phyloP scores from a whole-genome alignment of 2,888 invertebrate genomes.

The Ectemnius lituratus region DNA sequence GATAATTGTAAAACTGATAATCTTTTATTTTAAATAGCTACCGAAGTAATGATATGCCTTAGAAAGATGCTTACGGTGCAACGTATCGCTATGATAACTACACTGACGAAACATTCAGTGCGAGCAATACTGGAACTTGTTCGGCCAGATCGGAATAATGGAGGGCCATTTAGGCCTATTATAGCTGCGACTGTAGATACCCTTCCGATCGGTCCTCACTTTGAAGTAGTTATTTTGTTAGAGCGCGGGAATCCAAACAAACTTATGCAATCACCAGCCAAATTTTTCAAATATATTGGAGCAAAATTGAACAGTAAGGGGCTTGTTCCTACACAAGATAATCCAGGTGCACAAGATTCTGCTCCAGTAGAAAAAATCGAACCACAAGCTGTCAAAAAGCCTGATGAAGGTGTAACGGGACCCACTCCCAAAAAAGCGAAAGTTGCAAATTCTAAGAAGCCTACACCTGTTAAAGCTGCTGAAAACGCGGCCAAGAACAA shows the following conservation, averaged over 20 bases:
- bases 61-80: constrained; percentile 69
- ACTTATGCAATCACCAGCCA: constrained; percentile 42
- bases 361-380: constrained; percentile 16
- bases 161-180: constrained; percentile 73
- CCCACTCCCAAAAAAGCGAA: constrained; percentile 26
- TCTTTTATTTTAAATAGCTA: constrained; percentile 59
- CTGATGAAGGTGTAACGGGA: constrained; percentile 30
- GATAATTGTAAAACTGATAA: not conserved
- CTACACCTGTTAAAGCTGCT: not conserved
- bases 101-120: constrained; percentile 74
- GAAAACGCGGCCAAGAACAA: constrained; percentile 28
- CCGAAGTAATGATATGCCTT: constrained; percentile 72
- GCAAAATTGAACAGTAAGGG: constrained; percentile 17
- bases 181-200: constrained; percentile 73
- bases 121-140: constrained; percentile 74
- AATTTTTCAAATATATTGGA: constrained; percentile 11
- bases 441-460: constrained; percentile 15
- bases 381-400: constrained; percentile 21
- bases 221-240: constrained; percentile 74
- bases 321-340: constrained; percentile 12
- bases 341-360: constrained; percentile 2
- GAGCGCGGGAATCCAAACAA: constrained; percentile 70
- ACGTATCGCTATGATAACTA: constrained; percentile 73
- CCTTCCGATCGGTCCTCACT: constrained; percentile 70
- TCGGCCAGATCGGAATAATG: constrained; percentile 66